phyloP scores from a whole-genome alignment of 2,113 vertebrate species.

The Indicator maculatus region DNA sequence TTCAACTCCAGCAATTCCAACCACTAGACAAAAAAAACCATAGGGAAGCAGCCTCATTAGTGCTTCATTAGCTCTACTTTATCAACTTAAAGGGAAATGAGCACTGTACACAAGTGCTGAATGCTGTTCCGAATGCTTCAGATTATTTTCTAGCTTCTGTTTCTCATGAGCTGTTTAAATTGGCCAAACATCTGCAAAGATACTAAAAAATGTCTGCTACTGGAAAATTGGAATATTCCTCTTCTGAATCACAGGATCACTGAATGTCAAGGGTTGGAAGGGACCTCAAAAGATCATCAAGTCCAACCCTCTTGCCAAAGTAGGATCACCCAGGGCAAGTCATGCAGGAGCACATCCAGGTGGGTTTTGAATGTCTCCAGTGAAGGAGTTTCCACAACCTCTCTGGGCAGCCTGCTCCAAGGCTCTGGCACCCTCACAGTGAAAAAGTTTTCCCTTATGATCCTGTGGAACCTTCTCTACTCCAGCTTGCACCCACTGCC shows the following conservation, averaged over 20 bases:
- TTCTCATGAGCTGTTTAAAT: conserved; percentile 15
- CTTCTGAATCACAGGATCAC: not conserved
- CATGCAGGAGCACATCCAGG: too few relatives aligned
- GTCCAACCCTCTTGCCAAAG: too few relatives aligned
- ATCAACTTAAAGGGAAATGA: conserved; percentile 1
- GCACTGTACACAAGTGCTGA: not conserved
- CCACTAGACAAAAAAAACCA: not conserved
- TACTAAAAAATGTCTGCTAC: not conserved
- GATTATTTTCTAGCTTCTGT: not conserved
- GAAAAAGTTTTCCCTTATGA: too few relatives aligned
- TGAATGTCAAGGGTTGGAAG: too few relatives aligned
- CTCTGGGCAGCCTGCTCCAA: too few relatives aligned
- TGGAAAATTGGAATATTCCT: not conserved
- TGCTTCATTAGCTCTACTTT: not conserved
- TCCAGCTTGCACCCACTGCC: too few relatives aligned
- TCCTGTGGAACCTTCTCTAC: too few relatives aligned
- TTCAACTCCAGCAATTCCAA: not conserved
- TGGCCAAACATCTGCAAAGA: conserved; percentile 3
- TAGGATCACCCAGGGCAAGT: too few relatives aligned
- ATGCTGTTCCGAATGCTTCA: not conserved
- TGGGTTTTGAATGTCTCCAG: too few relatives aligned
- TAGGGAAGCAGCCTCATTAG: not conserved
- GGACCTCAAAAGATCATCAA: too few relatives aligned
- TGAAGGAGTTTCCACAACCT: too few relatives aligned
- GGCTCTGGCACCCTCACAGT: too few relatives aligned